Evolutionary conservation across 2,888 invertebrate genomes (phyloP), one percentile per base, ranked within the genome.

Genomic region (Iselma pallidipennis): DNA sequence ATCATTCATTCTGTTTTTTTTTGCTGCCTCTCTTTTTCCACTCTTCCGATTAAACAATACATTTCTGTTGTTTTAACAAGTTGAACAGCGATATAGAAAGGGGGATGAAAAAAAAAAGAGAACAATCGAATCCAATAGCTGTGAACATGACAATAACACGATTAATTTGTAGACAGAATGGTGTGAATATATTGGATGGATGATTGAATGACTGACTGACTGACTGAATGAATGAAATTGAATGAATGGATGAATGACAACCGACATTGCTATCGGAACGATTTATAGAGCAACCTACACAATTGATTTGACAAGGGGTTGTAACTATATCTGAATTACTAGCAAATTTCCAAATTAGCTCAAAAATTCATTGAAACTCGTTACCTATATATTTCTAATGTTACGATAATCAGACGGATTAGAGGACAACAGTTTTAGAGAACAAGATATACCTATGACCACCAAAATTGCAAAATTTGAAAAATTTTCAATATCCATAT

Each of bases 161-260:
- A 75, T 74, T 75, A 75, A 74, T 75, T 71, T 67, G 64, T 68
- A 65, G 68, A 71, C 71, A 70, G 50, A 51, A 26, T 29, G 57
- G 45, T 45, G 45, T 45, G 45, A 23, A 45, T 45, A 45, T 45
- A 23, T 45, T 45, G 45, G 45, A 45, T 45, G 45, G 45, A 45
- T 45, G 45, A 45, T 45, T 23, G 23, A 45, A 45, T 45, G 45
- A 45, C 45, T 45, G 45, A 23, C 45, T 45, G 45, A 45, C 19
- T 45, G 21, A 45, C 45, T 45, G 45, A 23, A 21, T 45, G 45
- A 23, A 45, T 45, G 45, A 45, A 45, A 23, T 45, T 21, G 45
- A 42, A 33, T 51, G 55, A 71, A 71, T 60, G 63, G 67, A 67
- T 74, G 73, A 74, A 73, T 71, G 76, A 75, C 75, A 74, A 74